These are phyloP conservation scores for Odontomachus brunneus DNA, from an alignment of 1,140 invertebrate genomes.

Conservation along the genomic window DNA sequence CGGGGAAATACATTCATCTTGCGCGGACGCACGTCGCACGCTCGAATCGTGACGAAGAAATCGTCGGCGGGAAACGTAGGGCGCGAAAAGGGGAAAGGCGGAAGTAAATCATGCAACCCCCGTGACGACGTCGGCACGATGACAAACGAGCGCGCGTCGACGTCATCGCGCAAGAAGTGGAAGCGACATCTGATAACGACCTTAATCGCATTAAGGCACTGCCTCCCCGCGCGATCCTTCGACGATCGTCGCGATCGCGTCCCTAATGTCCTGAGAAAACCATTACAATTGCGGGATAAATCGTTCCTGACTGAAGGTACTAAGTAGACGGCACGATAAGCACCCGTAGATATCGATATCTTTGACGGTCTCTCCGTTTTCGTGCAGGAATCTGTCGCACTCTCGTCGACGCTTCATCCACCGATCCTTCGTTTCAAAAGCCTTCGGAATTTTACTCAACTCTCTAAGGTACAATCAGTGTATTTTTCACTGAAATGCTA, in stretches of 20 bases:
- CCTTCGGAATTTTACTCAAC: too few species aligned
- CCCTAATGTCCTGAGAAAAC: constrained; percentile 72
- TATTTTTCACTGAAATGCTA: too few species aligned
- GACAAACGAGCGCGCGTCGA: constrained; percentile 82
- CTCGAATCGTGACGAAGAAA: constrained; percentile 60
- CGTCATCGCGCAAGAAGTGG: constrained; percentile 80
- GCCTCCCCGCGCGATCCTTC: constrained; percentile 58
- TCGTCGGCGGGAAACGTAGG: constrained; percentile 66
- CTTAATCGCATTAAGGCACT: constrained; percentile 82
- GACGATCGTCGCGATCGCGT: constrained; percentile 60
- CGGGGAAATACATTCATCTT: constrained; percentile 59
- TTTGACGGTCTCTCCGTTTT: not conserved
- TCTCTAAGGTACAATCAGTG: too few species aligned
- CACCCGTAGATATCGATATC: constrained; percentile 21
- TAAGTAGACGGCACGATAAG: not conserved
- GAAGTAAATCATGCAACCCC: constrained; percentile 84
- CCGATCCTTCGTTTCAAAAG: too few species aligned
- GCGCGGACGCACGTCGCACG: constrained; percentile 72
- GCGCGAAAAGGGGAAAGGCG: constrained; percentile 77
- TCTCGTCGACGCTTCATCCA: too few species aligned
- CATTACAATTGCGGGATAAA: constrained; percentile 70
- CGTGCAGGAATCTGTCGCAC: not conserved
- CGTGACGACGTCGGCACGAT: constrained; percentile 82
- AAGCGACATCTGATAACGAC: constrained; percentile 84
- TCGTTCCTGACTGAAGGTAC: constrained; percentile 51